Evolutionary conservation across 2,797 vertebrate genomes (phyloP).

Genomic region (Sciurus vulgaris): DNA sequence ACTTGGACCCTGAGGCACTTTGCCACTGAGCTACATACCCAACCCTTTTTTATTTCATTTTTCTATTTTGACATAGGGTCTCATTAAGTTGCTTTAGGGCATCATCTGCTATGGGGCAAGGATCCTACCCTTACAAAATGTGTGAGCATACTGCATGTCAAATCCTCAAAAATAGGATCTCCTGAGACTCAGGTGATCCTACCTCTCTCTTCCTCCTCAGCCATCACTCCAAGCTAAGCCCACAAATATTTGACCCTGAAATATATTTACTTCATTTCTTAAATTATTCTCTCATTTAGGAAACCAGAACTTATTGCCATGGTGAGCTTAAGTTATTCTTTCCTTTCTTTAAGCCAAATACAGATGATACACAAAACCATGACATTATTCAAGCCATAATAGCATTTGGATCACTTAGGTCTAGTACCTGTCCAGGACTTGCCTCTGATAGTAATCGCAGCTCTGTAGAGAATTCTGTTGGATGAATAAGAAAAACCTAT

Average conservation of each 20-base stretch:
- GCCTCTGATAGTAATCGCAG: not conserved
- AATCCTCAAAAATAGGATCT: not conserved
- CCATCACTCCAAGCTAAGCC: not conserved
- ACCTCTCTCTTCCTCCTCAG: not conserved
- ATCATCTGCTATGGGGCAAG: not conserved
- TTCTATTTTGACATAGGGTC: too few species aligned
- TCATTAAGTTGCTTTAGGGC: too few species aligned
- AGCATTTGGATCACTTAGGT: constrained; percentile 43
- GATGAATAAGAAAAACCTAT: constrained; percentile 59
- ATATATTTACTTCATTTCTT: not conserved
- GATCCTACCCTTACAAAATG: not conserved
- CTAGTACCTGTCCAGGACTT: not conserved
- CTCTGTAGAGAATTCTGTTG: not conserved
- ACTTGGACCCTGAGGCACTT: too few species aligned
- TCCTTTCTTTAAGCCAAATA: constrained; percentile 26
- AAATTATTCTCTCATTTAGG: not conserved
- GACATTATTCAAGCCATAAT: not conserved
- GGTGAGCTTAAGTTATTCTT: not conserved
- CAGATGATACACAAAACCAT: not conserved
- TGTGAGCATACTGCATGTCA: not conserved
- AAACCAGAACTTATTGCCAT: not conserved
- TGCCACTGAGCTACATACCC: too few species aligned
- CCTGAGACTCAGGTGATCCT: not conserved
- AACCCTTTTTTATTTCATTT: too few species aligned
- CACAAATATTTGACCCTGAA: not conserved